Conservation (phyloP, 2,797 vertebrate genomes). For the Dipus sagitta region DNA sequence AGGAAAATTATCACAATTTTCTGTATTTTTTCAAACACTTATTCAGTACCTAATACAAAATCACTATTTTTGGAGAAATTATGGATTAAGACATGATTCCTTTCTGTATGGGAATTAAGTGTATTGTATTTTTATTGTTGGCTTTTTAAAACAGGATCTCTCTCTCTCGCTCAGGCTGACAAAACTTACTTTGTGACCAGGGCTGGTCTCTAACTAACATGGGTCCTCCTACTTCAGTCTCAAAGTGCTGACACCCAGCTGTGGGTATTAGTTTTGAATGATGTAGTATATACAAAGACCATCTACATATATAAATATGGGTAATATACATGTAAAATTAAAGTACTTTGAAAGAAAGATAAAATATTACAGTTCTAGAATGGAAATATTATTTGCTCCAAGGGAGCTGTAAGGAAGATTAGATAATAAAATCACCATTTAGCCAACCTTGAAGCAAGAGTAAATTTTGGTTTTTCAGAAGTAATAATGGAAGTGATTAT, state of each 20-base stretch:
- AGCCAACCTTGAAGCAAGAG: background rate
- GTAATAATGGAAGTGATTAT: background rate
- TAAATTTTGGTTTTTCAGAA: background rate
- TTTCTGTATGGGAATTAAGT: background rate
- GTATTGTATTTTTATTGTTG: no score
- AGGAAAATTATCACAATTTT: background rate
- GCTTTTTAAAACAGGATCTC: no score
- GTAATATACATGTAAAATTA: background rate
- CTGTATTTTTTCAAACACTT: background rate
- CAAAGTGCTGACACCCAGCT: no score
- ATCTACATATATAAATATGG: background rate
- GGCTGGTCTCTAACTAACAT: no score
- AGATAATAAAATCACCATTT: background rate
- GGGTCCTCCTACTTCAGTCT: no score
- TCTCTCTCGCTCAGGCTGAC: no score
- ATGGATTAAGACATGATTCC: background rate
- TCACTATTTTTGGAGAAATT: background rate
- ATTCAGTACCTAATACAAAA: background rate
- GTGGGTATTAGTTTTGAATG: background rate
- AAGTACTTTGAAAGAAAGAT: background rate
- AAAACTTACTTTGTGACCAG: no score
- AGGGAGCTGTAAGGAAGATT: background rate
- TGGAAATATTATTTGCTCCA: background rate
- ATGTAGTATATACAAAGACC: background rate
- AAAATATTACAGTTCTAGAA: background rate